Evolutionary conservation across 1,140 invertebrate genomes (phyloP), one percentile per base, ranked within the genome.

Genomic region (Pararge aegeria): DNA sequence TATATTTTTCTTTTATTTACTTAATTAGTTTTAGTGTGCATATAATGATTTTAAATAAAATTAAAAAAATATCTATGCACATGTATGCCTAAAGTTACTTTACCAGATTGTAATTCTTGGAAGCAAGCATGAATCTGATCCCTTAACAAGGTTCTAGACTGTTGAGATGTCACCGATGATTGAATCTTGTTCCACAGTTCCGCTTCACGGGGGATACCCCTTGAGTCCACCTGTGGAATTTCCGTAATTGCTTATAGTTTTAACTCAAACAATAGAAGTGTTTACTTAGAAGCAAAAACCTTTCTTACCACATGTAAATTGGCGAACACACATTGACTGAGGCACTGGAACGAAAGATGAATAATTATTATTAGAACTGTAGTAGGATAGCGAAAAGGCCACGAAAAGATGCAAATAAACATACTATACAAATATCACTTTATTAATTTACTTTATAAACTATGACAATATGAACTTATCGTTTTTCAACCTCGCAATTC

Each of bases 251-350:
- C 9, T 4, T 12, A 34, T 18, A 54, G n/a, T 21, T 54, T 9
- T 34, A 16, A 38, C 15, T 50, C 9, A 55, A 30, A 44, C 20
- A 1, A 48, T 30, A 16, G 10, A n/a, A 12, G 5, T 49, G 46
- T 27, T 20, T 20, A 49, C 15, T 24, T 15, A 24, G 1, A 7
- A 13, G 46, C 46, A 38, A 30, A 37, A 20, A 48, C 18, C 16
- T 5, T 34, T 44, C 83, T 81, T 78, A 85, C 83, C 70, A 83
- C 75, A 76, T 87, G 76, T 51, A 88, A 77, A 78, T 88, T 86
- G 12, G 80, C 83, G 63, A 88, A 88, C 12, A 88, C 80, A 61
- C 85, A 88, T 57, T 88, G 85, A 54, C 79, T 85, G 4, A 88
- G 78, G 48, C 85, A 88, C 85, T 88, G 76, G 38, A 84, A 42